Percentiles rank a stretch among this genome's conserved stretches.
phyloP scores from a whole-genome alignment of 2,113 vertebrate species.

The Tiliqua scincoides region DNA sequence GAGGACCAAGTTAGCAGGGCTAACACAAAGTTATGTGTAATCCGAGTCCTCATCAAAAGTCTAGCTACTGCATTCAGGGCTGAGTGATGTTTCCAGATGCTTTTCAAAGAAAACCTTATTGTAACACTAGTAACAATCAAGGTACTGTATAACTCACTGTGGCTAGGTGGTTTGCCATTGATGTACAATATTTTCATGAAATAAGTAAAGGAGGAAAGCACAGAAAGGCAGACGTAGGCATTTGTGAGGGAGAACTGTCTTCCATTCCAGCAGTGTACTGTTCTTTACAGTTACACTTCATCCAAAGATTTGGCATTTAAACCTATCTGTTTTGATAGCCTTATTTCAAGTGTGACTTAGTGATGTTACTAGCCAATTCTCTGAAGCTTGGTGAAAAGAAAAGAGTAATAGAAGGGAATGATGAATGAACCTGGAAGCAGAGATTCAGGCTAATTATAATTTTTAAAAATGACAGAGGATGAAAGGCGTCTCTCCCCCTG shows the following conservation, averaged over 20 bases:
- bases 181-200: neutral
- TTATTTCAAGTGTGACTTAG: constrained; percentile 60
- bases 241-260: constrained; percentile 19
- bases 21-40: neutral
- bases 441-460: constrained; percentile 61
- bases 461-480: constrained; percentile 40
- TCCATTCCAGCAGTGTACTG: constrained; percentile 11
- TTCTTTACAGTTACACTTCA: constrained; percentile 57
- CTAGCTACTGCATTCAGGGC: neutral
- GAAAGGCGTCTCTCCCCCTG: constrained; percentile 52
- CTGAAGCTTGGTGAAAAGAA: constrained; percentile 20
- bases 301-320: constrained; percentile 39
- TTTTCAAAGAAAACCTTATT: neutral
- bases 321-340: constrained; percentile 61
- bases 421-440: constrained; percentile 48
- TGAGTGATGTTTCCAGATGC: neutral
- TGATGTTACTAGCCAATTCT: constrained; percentile 57
- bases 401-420: constrained; percentile 61
- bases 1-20: no score
- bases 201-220: neutral
- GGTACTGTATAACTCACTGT: neutral
- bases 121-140: neutral
- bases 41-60: neutral
- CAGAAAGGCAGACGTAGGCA: neutral
- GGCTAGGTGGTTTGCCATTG: neutral